phyloP scores from a whole-genome alignment of 1,140 invertebrate genomes.

The Micrasema longulum region DNA sequence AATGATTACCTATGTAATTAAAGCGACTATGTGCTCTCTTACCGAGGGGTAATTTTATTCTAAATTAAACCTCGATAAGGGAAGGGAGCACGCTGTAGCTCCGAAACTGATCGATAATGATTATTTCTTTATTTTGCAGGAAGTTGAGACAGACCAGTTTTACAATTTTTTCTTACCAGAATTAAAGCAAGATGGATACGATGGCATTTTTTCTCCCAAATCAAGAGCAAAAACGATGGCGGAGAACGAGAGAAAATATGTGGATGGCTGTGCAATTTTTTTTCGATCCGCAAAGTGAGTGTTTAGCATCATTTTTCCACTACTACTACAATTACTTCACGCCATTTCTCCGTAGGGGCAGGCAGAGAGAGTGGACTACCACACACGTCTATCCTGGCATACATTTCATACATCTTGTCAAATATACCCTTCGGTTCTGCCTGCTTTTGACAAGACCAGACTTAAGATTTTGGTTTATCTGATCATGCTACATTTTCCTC shows the following conservation, averaged over 20 bases:
- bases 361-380: too few species aligned
- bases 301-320: constrained; percentile 6
- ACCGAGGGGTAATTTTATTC: too few species aligned
- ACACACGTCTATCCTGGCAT: too few species aligned
- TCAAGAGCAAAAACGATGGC: constrained; percentile 98
- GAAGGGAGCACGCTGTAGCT: neutral
- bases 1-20: too few species aligned
- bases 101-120: neutral
- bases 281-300: constrained; percentile 93
- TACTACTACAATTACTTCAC: too few species aligned
- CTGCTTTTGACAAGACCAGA: too few species aligned
- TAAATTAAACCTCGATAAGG: too few species aligned
- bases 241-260: constrained; percentile 95
- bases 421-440: too few species aligned
- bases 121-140: constrained; percentile 70
- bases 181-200: constrained; percentile 92
- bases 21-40: neutral
- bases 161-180: constrained; percentile 97
- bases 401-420: too few species aligned
- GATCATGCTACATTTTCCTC: too few species aligned
- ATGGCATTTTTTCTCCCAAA: constrained; percentile 99
- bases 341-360: too few species aligned
- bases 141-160: constrained; percentile 99
- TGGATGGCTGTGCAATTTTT: constrained; percentile 99
- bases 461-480: too few species aligned